Evolutionary conservation across 2,113 vertebrate species (phyloP), one percentile per base, ranked within the genome.

Genomic region (Cavia porcellus): DNA sequence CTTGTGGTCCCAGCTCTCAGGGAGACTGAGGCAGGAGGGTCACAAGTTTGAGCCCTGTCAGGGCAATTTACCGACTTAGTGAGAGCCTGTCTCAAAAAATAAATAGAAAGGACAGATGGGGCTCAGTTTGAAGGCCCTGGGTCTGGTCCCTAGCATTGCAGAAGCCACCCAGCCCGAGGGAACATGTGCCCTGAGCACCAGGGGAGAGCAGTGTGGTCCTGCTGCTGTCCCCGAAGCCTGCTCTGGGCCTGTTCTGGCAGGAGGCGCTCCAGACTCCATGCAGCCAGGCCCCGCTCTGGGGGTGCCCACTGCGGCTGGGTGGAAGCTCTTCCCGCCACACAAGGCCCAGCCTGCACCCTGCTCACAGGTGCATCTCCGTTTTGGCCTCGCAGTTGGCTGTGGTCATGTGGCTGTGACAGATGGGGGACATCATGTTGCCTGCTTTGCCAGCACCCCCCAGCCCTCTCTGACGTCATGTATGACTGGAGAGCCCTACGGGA

Each of bases 161-260:
- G 28, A 47, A 14, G 13, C 24, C 22, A 25, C 3, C n/a, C 70
- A 42, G 70, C 38, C 70, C 24, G 3, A 4, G n/a, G 68, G 20
- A 72, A n/a, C 2, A 35, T 0, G 20, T 22, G 32, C 64, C 79
- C 81, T 75, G 3, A 32, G 88, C 52, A 22, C 61, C 83, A 28
- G 38, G 74, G 59, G 45, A 14, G 42, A 62, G 28, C 10, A 15
- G 0, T 24, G 2, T 7, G 20, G 80, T 52, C 8, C 28, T 5
- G 59, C 79, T 83, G 72, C 22, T 35, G 79, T 96, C 83, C 19
- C 25, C 38, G 52, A 52, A 22, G 13, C 57, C 55, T n/a, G 0
- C n/a, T n/a, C 13, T 50, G 15, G 45, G 2, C 10, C 0, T 11
- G 10, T 30, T 5, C 0, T 28, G 77, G 59, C 4, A 3, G 38